A percentile compares a stretch with the other conserved stretches of the same genome.
Evolutionary conservation across 2,113 vertebrate species (phyloP).

Genomic region (Sorex araneus): DNA sequence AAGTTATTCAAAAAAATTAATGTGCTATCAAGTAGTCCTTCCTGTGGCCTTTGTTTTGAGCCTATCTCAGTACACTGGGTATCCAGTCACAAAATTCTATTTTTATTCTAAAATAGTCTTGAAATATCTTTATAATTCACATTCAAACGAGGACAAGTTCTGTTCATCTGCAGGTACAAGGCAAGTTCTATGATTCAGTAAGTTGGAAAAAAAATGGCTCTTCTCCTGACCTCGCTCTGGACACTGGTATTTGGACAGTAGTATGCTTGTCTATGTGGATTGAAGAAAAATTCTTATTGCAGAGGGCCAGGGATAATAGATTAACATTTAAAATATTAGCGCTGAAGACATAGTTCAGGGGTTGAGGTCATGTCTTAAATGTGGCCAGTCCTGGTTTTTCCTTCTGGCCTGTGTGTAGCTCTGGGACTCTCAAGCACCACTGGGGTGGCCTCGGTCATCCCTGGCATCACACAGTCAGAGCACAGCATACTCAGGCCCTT

Average conservation of each 20-base stretch:
- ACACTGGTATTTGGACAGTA: too few species aligned
- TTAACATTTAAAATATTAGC: too few species aligned
- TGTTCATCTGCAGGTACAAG: not conserved
- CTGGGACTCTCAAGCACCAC: too few species aligned
- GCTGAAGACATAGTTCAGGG: too few species aligned
- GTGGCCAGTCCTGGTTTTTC: too few species aligned
- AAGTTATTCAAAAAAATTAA: not conserved
- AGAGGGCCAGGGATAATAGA: not conserved
- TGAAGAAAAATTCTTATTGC: not conserved
- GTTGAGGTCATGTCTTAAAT: too few species aligned
- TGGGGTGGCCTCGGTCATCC: too few species aligned
- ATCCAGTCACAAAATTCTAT: not conserved
- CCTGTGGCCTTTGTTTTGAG: not conserved
- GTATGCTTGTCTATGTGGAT: not conserved
- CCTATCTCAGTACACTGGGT: not conserved
- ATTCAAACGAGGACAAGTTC: not conserved
- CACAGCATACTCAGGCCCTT: too few species aligned
- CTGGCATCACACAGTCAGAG: too few species aligned
- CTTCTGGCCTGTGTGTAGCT: too few species aligned
- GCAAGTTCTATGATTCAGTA: not conserved
- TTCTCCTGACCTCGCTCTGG: not conserved
- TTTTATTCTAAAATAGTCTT: conserved; percentile 16
- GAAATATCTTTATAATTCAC: not conserved
- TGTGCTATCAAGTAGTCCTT: not conserved
- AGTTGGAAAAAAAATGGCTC: not conserved